These are phyloP conservation scores for Andrena fulva DNA, from an alignment of 2,888 invertebrate species.

Conservation along the genomic window DNA sequence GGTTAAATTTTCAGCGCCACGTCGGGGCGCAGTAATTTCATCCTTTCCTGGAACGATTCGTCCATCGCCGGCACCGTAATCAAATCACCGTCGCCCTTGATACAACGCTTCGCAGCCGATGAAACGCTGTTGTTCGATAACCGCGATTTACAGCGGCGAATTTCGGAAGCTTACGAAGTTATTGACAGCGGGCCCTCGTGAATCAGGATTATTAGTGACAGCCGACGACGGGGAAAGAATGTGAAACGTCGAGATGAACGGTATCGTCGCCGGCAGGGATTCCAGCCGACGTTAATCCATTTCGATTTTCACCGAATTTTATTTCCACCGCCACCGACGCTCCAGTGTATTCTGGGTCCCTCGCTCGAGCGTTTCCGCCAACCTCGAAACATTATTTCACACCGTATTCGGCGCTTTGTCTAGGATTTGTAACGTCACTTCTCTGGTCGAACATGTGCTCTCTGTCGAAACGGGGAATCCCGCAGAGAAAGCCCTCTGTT, in stretches of 20 bases:
- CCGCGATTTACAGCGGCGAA: conserved; percentile 44
- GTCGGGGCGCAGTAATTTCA: conserved; percentile 11
- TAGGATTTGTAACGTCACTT: too few species aligned
- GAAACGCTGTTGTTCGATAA: conserved; percentile 38
- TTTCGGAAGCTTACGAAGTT: conserved; percentile 32
- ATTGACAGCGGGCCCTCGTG: conserved; percentile 40
- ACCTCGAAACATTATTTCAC: background rate
- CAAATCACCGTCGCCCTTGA: conserved; percentile 33
- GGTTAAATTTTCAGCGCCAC: background rate
- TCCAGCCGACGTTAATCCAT: conserved; percentile 30
- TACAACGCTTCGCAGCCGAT: conserved; percentile 4
- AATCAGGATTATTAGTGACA: conserved; percentile 51
- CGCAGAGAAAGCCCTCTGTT: too few species aligned
- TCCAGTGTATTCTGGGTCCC: background rate
- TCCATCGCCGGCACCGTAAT: conserved; percentile 17
- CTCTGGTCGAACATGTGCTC: too few species aligned
- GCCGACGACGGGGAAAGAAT: conserved; percentile 30
- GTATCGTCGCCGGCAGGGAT: background rate
- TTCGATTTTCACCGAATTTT: conserved; percentile 23
- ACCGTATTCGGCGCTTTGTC: too few species aligned
- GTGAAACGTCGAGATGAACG: conserved; percentile 13
- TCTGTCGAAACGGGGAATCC: too few species aligned
- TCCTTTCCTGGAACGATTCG: background rate
- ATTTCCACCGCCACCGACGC: background rate
- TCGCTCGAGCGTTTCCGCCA: background rate